Evolutionary conservation across 2,888 invertebrate species (phyloP).

Genomic region (Nysson spinosus): DNA sequence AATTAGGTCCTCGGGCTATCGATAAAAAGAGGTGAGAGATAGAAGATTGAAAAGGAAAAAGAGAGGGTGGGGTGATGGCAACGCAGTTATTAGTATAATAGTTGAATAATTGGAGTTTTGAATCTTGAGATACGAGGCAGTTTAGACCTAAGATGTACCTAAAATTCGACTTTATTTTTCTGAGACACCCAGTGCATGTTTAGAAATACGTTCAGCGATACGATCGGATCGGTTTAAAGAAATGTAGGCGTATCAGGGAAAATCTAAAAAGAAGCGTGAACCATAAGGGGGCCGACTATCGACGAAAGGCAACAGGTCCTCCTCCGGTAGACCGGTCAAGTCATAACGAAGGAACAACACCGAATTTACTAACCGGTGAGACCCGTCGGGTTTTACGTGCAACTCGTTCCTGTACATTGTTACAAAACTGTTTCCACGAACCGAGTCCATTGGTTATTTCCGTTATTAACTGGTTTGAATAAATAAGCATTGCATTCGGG

Average conservation of each 20-base stretch:
- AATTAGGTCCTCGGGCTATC: slow-evolving; percentile 36
- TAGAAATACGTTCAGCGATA: not conserved
- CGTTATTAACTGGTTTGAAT: slow-evolving; percentile 29
- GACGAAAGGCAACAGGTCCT: slow-evolving; percentile 26
- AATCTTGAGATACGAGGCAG: slow-evolving; percentile 49
- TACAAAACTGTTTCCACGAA: slow-evolving; percentile 6
- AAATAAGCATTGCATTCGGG: too few relatives aligned
- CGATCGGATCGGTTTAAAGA: slow-evolving; percentile 6
- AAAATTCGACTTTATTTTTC: too few relatives aligned
- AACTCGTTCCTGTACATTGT: slow-evolving; percentile 27
- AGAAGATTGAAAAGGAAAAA: not conserved
- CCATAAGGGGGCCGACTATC: slow-evolving; percentile 7
- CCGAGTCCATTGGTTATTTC: slow-evolving; percentile 19
- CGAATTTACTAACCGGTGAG: slow-evolving; percentile 35
- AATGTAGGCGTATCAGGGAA: slow-evolving; percentile 21
- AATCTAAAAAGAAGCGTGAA: slow-evolving; percentile 19
- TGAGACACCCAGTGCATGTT: too few relatives aligned
- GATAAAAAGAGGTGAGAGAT: not conserved
- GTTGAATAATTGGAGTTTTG: slow-evolving; percentile 59
- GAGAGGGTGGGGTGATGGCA: slow-evolving; percentile 5
- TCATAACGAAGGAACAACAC: slow-evolving; percentile 12
- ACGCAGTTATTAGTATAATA: slow-evolving; percentile 55
- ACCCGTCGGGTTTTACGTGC: slow-evolving; percentile 18
- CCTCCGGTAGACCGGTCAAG: slow-evolving; percentile 6
- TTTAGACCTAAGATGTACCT: slow-evolving; percentile 41